Evolutionary conservation across 2,888 invertebrate species (phyloP).

Genomic region (Muschampia plurimacula): DNA sequence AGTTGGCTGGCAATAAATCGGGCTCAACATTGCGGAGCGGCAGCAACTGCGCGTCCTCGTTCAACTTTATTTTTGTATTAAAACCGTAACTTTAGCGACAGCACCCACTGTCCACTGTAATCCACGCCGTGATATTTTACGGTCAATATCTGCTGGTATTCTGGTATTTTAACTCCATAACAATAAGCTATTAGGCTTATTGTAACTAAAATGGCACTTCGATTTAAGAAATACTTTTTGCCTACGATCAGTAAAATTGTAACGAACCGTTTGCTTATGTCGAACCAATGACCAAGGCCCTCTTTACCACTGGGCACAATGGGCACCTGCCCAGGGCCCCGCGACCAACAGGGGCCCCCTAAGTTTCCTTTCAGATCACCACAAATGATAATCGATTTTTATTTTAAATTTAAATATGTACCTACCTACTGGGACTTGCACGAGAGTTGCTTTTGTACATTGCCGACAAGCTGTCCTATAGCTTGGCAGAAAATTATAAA

Average conservation of each 20-base stretch:
- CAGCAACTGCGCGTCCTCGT: constrained; percentile 76
- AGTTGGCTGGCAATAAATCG: constrained; percentile 74
- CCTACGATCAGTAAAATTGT: neutral
- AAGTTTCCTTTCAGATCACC: too few species aligned
- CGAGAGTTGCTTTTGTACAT: too few species aligned
- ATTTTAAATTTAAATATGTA: too few species aligned
- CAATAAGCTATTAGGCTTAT: constrained; percentile 10
- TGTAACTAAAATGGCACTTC: neutral
- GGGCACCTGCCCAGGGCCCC: too few species aligned
- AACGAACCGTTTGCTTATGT: neutral
- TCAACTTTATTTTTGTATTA: constrained; percentile 84
- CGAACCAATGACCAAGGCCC: neutral
- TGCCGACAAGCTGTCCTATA: too few species aligned
- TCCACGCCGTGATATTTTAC: constrained; percentile 68
- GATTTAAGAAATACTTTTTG: neutral
- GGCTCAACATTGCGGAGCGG: constrained; percentile 74
- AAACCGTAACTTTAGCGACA: constrained; percentile 74
- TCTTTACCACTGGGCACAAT: too few species aligned
- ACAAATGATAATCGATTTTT: too few species aligned
- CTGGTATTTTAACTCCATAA: constrained; percentile 41
- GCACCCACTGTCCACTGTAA: constrained; percentile 70
- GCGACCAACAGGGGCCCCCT: too few species aligned
- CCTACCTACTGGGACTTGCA: too few species aligned
- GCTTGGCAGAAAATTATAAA: too few species aligned
- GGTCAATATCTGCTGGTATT: constrained; percentile 35